Base-by-base conservation (phyloP, 2,888 invertebrate genomes). In the Cinara cedri region DNA sequence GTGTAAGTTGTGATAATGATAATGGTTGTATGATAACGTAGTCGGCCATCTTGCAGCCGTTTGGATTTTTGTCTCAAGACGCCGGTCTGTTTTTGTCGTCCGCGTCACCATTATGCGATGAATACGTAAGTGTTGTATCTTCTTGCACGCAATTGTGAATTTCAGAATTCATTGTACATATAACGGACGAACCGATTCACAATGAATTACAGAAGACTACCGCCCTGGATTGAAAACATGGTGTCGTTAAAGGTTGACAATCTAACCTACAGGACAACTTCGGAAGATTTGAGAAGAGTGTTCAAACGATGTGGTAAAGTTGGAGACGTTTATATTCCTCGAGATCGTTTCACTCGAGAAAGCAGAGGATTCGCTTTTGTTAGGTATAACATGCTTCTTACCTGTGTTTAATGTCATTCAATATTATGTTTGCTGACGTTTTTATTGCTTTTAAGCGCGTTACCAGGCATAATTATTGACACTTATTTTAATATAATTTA, bases 291-390 rank as follows among this genome's bases (percentile, higher is more conserved):
- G 84, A 90, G 97, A 84, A 90, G 96, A 83, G 95, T 94, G 74
- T 96, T 96, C 85, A 96, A 97, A 86, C 91, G 97, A 86, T 98
- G 97, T 87, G 99, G 99, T 68, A 98, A 99, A 87, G 97, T 99
- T 81, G 98, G 98, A 70, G 98, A 99, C 88, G 96, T 99, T 86
- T 98, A 98, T 87, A 98, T 99, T 86, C 99, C 99, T n/a, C 90
- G 97, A 84, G 98, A 99, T 87, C 91, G 98, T 81, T 91, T 90
- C 86, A 95, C 96, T n/a, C 90, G 97, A 83, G 98, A 98, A 87
- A 97, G 97, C 85, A 90, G 98, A 84, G 98, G 99, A 81, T 99
- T 99, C 86, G 98, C 98, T 42, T 99, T 99, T 86, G 98, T 99
- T 82, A 92, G 97, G 95, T 95, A 88, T 54, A 54, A 9, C 9